Evolutionary conservation across 2,113 vertebrate genomes (phyloP), one percentile per base, ranked within the genome.

Genomic region (Rhinolophus ferrumequinum): DNA sequence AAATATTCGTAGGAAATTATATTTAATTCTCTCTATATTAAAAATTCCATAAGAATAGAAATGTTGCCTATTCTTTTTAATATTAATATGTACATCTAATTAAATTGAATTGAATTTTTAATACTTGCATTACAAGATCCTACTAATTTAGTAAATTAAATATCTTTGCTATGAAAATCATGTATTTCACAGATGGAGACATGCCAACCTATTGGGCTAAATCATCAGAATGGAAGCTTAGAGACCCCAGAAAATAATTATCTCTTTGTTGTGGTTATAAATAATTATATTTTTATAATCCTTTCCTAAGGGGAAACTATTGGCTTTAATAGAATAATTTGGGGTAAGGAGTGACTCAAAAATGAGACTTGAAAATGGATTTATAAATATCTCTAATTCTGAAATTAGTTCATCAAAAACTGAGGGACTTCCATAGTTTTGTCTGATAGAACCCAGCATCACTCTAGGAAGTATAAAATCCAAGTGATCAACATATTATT

Each of bases 271-370:
- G 35, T 90, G 22, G n/a, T 85, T 77, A 79, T 16, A 91, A 70
- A 72, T 33, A 69, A 76, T 11, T 69, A 24, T 62, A 73, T 58
- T 66, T 72, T 44, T 47, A 28, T 22, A 79, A 72, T 70, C 13
- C 62, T 84, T n/a, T 83, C 60, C n/a, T 84, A 72, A 56, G 44
- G 21, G 21, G 35, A 92, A 92, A 80, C 13, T 67, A 38, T n/a
- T 84, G n/a, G 56, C 44, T 84, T 79, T 84, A 79, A 93, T 93
- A 69, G 93, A 77, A 62, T 70, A 69, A 38, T 77, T 84, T 54
- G 16, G n/a, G 22, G 18, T 4, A 54, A 2, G 28, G 7, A 13
- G 52, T 30, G 41, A 35, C 60, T 73, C 41, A 41, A 41, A 41
- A 88, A 19, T 88, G 41, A 77, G n/a, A 62, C 44, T 70, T 76